A percentile compares a stretch with the other conserved stretches of the same genome.
Conservation (phyloP, 2,888 invertebrate species). For the Hydrotaea diabolus region DNA sequence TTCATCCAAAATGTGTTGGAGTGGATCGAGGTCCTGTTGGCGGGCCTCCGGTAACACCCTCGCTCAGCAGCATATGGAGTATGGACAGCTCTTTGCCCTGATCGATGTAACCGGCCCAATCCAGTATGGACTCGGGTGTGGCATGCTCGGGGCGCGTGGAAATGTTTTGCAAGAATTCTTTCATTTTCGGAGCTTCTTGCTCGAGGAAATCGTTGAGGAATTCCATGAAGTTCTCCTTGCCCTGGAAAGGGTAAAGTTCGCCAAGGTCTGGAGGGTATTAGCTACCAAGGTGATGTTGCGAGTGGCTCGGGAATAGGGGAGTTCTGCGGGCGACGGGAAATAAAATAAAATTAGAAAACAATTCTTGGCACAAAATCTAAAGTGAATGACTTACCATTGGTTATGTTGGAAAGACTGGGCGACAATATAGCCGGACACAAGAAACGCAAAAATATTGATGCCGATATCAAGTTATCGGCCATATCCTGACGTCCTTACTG, state of each 20-base stretch:
- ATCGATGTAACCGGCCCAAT: constrained; percentile 94
- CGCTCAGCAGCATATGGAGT: constrained; percentile 88
- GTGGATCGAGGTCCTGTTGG: constrained; percentile 85
- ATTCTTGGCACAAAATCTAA: too few relatives aligned
- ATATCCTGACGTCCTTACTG: constrained; percentile 91
- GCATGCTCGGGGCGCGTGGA: constrained; percentile 83
- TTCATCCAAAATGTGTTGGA: constrained; percentile 87
- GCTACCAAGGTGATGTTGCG: constrained; percentile 96
- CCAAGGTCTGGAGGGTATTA: constrained; percentile 96
- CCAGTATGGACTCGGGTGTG: constrained; percentile 83
- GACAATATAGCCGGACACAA: constrained; percentile 96
- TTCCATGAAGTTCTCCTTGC: constrained; percentile 98
- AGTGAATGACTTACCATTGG: constrained; percentile 89
- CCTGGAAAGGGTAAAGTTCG: constrained; percentile 97
- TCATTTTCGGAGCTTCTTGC: constrained; percentile 92
- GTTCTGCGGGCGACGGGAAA: constrained; percentile 85
- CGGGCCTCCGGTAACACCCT: constrained; percentile 85
- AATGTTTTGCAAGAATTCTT: constrained; percentile 90
- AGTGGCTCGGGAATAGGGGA: constrained; percentile 94
- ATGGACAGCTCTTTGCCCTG: constrained; percentile 92
- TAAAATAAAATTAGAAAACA: background rate
- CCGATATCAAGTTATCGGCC: constrained; percentile 95
- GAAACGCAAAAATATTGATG: constrained; percentile 96
- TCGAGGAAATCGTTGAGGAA: constrained; percentile 96
- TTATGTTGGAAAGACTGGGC: constrained; percentile 95